Evolutionary conservation across 2,888 invertebrate species (phyloP).

Genomic region (Coremacera marginata): DNA sequence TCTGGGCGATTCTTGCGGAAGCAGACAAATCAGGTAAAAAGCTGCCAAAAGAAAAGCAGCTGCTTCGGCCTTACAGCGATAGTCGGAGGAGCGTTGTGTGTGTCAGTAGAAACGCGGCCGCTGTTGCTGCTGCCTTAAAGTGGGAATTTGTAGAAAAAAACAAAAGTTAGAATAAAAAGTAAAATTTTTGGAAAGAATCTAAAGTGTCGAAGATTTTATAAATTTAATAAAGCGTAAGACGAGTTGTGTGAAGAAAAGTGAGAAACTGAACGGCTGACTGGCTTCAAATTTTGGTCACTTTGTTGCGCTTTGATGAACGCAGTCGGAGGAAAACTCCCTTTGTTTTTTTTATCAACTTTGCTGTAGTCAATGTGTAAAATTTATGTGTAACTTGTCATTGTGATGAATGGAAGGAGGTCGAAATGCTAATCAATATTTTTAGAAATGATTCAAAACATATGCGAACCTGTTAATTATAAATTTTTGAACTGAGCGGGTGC

Average conservation of each 20-base stretch:
- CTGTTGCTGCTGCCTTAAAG: not conserved
- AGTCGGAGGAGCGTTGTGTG: not conserved
- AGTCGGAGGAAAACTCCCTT: too few species aligned
- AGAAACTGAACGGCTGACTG: not conserved
- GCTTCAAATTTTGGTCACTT: too few species aligned
- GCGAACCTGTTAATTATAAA: too few species aligned
- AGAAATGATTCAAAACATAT: too few species aligned
- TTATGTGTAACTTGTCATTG: too few species aligned
- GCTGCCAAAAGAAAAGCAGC: not conserved
- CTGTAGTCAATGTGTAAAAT: too few species aligned
- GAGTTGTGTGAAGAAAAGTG: constrained; percentile 28
- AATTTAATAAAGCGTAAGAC: not conserved
- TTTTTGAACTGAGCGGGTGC: too few species aligned
- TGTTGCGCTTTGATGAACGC: too few species aligned
- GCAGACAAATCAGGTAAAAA: constrained; percentile 25
- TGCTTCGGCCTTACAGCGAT: not conserved
- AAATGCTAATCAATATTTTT: too few species aligned
- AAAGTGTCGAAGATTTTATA: constrained; percentile 2
- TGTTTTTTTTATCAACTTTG: too few species aligned
- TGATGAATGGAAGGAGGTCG: too few species aligned
- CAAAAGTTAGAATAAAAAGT: not conserved
- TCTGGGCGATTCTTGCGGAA: constrained; percentile 21
- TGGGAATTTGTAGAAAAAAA: not conserved
- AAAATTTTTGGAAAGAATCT: not conserved
- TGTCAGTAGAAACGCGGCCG: constrained; percentile 1